Conservation (phyloP, 2,797 vertebrate genomes). For the Takifugu ocellatus region DNA sequence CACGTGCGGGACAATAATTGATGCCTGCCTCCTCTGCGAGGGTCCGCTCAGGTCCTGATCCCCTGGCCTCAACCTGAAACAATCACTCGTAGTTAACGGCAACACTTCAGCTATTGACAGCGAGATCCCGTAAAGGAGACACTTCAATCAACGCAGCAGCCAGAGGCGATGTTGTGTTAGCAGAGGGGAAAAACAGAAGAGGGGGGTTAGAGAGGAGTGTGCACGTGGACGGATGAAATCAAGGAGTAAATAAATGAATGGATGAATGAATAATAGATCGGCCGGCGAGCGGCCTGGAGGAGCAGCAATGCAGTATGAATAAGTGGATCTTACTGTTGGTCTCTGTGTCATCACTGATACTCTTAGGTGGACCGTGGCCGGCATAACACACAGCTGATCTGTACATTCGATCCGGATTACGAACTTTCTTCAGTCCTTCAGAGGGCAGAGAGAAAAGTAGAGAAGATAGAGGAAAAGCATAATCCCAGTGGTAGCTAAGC, state of each 20-base stretch:
- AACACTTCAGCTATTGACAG: conserved; percentile 80
- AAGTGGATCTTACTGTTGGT: conserved; percentile 86
- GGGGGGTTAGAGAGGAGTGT: conserved; percentile 40
- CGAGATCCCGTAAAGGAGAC: conserved; percentile 78
- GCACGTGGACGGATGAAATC: conserved; percentile 71
- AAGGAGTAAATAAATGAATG: conserved; percentile 85
- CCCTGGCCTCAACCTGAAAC: conserved; percentile 73
- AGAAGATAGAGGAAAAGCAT: conserved; percentile 76
- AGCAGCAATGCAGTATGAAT: conserved; percentile 84
- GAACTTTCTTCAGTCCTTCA: conserved; percentile 89
- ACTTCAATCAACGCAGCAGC: conserved; percentile 79
- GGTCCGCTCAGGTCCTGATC: conserved; percentile 75
- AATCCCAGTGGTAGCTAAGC: conserved; percentile 60
- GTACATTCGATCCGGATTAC: conserved; percentile 89
- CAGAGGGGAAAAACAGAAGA: conserved; percentile 46
- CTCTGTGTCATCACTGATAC: conserved; percentile 87
- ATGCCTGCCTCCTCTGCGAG: conserved; percentile 68
- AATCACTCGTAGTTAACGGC: conserved; percentile 80
- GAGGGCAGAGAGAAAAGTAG: conserved; percentile 81
- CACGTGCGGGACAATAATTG: conserved; percentile 58
- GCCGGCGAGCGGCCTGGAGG: conserved; percentile 76
- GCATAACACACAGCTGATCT: conserved; percentile 86
- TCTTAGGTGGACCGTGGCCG: conserved; percentile 84
- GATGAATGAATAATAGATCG: conserved; percentile 84
- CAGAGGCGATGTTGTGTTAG: conserved; percentile 68